phyloP scores from a whole-genome alignment of 2,888 invertebrate species.

The Loripinus fragilis region DNA sequence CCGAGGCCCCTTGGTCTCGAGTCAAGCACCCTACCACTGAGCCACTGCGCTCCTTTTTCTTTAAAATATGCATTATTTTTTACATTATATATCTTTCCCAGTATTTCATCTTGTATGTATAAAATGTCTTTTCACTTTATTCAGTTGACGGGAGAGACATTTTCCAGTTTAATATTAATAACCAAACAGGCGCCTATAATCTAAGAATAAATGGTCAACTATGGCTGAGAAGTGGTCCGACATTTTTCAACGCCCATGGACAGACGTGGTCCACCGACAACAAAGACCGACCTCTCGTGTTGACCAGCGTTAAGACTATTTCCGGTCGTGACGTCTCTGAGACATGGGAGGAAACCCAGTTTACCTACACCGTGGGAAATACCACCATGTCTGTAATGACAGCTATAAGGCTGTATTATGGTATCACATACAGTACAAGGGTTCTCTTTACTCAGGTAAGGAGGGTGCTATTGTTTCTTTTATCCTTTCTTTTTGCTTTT shows the following conservation, averaged over 20 bases:
- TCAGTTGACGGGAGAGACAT: not conserved
- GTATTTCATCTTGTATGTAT: no score
- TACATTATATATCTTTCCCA: no score
- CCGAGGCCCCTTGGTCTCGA: no score
- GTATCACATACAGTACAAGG: not conserved
- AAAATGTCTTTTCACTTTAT: no score
- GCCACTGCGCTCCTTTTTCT: no score
- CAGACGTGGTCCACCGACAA: conserved; percentile 41
- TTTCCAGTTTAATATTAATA: not conserved
- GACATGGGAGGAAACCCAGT: conserved; percentile 29
- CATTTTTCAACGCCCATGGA: conserved; percentile 57
- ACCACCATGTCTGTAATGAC: conserved; percentile 4
- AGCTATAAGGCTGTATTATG: conserved; percentile 17
- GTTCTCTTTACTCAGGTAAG: conserved; percentile 37
- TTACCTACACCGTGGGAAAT: conserved; percentile 26
- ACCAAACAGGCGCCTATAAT: conserved; percentile 32
- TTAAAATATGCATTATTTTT: no score
- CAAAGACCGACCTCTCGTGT: conserved; percentile 1
- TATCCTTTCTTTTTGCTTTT: no score
- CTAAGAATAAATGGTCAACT: conserved; percentile 35
- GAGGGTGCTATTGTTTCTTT: no score
- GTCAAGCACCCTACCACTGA: no score
- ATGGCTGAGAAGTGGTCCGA: conserved; percentile 54
- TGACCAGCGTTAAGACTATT: not conserved
- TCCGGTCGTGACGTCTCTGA: conserved; percentile 6